Evolutionary conservation across 2,888 invertebrate genomes (phyloP).

Genomic region (Thera obeliscata): DNA sequence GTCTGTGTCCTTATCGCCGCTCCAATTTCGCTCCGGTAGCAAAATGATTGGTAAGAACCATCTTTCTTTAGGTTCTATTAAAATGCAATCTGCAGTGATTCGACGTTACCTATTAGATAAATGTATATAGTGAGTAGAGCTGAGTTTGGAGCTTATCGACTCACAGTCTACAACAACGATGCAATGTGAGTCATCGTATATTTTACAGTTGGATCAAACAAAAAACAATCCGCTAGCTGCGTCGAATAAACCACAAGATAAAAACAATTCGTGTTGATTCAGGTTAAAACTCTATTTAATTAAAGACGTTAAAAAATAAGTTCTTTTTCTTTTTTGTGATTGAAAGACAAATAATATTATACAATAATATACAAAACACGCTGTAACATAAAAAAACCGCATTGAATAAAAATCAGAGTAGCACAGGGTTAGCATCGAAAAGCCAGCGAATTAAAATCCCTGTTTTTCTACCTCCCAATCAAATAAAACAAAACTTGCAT

Average conservation of each 20-base stretch:
- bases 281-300: too few relatives aligned
- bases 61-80: conserved; percentile 42
- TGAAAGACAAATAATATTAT: background rate
- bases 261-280: too few relatives aligned
- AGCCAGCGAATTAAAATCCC: conserved; percentile 14
- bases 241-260: too few relatives aligned
- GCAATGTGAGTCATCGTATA: too few relatives aligned
- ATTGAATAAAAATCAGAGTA: background rate
- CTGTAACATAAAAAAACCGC: background rate
- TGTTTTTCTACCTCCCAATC: conserved; percentile 27
- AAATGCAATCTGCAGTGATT: conserved; percentile 35
- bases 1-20: conserved; percentile 71
- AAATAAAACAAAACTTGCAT: conserved; percentile 31
- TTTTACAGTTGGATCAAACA: too few relatives aligned
- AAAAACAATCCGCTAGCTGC: too few relatives aligned
- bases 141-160: background rate
- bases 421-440: conserved; percentile 6
- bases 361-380: background rate
- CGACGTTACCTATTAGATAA: background rate
- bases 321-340: background rate
- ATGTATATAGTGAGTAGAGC: background rate
- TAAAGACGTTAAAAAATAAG: background rate
- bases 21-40: conserved; percentile 56
- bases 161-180: background rate
- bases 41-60: conserved; percentile 53